These are phyloP conservation scores for Alaudala cheleensis DNA, from an alignment of 2,113 vertebrate species.

Conservation along the genomic window DNA sequence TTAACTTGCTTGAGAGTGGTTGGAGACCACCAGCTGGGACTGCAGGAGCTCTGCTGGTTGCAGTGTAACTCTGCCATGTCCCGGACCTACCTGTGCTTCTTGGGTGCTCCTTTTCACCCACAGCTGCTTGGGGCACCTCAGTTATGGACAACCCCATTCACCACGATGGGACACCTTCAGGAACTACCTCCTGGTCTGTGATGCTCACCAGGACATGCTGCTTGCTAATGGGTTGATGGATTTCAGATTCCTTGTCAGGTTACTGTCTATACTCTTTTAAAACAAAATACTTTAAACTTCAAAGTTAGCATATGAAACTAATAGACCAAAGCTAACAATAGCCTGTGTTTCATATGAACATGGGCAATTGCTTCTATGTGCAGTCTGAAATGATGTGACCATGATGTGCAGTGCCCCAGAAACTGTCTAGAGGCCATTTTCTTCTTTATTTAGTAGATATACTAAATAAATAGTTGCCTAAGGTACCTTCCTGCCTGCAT, in stretches of 20 bases:
- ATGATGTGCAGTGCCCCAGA: background rate
- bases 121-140: background rate
- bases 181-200: background rate
- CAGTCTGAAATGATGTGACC: conserved; percentile 54
- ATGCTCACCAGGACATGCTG: background rate
- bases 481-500: conserved; percentile 62
- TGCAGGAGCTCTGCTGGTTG: background rate
- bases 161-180: background rate
- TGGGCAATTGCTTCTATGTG: conserved; percentile 52
- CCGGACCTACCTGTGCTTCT: background rate
- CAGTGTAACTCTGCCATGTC: accelerated
- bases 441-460: conserved; percentile 44
- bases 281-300: background rate
- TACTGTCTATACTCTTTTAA: background rate
- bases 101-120: background rate
- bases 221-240: background rate
- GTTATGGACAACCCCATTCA: no score
- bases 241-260: background rate
- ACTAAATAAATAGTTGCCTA: conserved; percentile 10
- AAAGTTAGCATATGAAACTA: conserved; percentile 32
- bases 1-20: background rate
- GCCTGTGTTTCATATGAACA: conserved; percentile 35
- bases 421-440: background rate
- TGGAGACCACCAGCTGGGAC: background rate
- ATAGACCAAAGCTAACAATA: conserved; percentile 32